Conservation (phyloP, 2,113 vertebrate genomes). For the Scophthalmus maximus region DNA sequence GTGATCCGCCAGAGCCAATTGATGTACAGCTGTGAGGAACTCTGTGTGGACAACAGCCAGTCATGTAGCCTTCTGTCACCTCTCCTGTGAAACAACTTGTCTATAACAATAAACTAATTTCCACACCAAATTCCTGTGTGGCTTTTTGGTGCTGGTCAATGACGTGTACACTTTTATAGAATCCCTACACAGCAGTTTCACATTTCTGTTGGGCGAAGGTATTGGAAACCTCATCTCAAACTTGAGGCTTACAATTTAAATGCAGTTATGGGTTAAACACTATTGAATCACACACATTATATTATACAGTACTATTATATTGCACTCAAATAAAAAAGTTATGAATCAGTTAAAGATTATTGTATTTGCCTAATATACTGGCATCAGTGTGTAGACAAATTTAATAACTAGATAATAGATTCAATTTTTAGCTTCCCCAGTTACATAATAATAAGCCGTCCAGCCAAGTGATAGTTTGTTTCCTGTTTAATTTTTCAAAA, state of each 20-base stretch:
- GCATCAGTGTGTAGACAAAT: no score
- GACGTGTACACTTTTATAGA: background rate
- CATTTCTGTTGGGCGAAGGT: background rate
- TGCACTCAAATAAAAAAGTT: no score
- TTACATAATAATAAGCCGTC: background rate
- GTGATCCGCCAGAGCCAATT: constrained; percentile 9
- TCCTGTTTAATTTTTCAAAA: background rate
- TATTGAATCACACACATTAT: no score
- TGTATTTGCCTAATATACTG: no score
- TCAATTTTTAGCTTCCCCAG: background rate
- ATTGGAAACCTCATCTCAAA: background rate
- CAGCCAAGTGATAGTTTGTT: background rate
- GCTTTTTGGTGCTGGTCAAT: background rate
- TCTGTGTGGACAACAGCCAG: background rate
- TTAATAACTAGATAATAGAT: background rate
- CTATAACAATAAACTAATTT: constrained; percentile 71
- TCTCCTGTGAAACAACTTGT: constrained; percentile 29
- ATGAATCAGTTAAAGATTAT: no score
- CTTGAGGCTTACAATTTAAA: no score
- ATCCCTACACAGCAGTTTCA: background rate
- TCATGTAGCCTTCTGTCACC: constrained; percentile 15
- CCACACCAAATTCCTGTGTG: constrained; percentile 12
- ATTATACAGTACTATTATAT: no score
- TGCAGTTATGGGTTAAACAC: no score
- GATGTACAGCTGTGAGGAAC: constrained; percentile 8